Conservation (phyloP, 1,140 invertebrate species). For the Macrosteles quadrilineatus region DNA sequence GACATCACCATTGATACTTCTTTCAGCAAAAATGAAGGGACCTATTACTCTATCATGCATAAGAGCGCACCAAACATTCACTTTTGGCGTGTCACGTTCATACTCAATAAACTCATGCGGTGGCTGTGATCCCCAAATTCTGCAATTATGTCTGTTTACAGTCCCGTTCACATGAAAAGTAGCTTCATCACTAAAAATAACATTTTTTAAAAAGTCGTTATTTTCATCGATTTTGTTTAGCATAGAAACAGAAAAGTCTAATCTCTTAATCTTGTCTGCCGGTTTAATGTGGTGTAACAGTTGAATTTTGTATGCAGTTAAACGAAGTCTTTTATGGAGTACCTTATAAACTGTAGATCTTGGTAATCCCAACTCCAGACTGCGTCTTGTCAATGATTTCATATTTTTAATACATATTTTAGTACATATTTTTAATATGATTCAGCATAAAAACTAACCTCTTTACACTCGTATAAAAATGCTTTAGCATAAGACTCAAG, state of each 20-base stretch:
- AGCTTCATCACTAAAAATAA: neutral
- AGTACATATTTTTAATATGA: too few species aligned
- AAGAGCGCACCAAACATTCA: slow-evolving; percentile 1
- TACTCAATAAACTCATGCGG: neutral
- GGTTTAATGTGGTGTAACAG: slow-evolving; percentile 7
- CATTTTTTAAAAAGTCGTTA: neutral
- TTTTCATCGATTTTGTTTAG: neutral
- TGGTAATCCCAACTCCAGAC: slow-evolving; percentile 10
- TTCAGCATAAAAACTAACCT: too few species aligned
- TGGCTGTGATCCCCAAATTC: neutral
- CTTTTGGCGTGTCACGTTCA: neutral
- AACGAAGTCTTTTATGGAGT: slow-evolving; percentile 1
- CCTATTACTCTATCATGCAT: neutral
- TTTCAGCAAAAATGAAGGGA: slow-evolving; percentile 6
- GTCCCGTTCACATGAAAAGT: neutral
- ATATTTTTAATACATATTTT: too few species aligned
- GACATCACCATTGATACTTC: too few species aligned
- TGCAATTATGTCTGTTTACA: slow-evolving; percentile 12
- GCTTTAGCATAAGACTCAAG: too few species aligned
- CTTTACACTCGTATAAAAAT: too few species aligned
- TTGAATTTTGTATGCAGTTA: slow-evolving; percentile 10
- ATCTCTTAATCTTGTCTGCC: slow-evolving; percentile 5
- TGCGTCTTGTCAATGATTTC: slow-evolving; percentile 13
- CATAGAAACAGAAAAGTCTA: neutral
- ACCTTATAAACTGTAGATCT: neutral